Evolutionary conservation across 2,888 invertebrate genomes (phyloP), one percentile per base, ranked within the genome.

Genomic region (Hirtodrosophila trivittata): DNA sequence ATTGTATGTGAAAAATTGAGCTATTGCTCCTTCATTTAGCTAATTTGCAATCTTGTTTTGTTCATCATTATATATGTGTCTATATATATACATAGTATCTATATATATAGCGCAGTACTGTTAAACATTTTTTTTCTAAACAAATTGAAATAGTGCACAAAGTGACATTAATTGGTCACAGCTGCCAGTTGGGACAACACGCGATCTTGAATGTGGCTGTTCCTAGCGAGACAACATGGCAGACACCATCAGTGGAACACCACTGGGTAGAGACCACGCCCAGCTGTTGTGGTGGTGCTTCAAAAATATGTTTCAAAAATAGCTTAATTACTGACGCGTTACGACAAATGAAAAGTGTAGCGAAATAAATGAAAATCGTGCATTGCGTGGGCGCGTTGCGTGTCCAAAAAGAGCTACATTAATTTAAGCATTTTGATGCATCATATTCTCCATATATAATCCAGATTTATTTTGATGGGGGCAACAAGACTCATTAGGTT

Each of bases 111-210:
- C n/a, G 47, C 9, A 41, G 13, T 38, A 32, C 32, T 42, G 9
- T 25, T 55, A 47, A 25, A 50, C 25, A 25, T 28, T 37, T 13
- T 35, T 41, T 35, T 56, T 18, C 38, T 41, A 16, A 12, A 35
- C 47, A 70, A 72, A 63, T 67, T 71, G 57, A 63, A 57, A 66
- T 70, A 41, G 60, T 63, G 50, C 38, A 38, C 59, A 62, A 70
- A 65, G 63, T 69, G 81, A 81, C 81, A 76, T 76, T 83, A 81
- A 86, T 81, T 86, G 86, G 70, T 66, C 52, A 50, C 73, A 82
- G 71, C 71, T 77, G 84, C 65, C 76, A 55, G 33, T 57, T 57
- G 50, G 30, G 28, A 41, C 38, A 57, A 58, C 74, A 74, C 75
- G 71, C 80, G 84, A 86, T 86, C 86, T 86, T 74, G 65, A 47